Base-by-base conservation (phyloP, 2,797 vertebrate species). In the Lepus oiostolus region DNA sequence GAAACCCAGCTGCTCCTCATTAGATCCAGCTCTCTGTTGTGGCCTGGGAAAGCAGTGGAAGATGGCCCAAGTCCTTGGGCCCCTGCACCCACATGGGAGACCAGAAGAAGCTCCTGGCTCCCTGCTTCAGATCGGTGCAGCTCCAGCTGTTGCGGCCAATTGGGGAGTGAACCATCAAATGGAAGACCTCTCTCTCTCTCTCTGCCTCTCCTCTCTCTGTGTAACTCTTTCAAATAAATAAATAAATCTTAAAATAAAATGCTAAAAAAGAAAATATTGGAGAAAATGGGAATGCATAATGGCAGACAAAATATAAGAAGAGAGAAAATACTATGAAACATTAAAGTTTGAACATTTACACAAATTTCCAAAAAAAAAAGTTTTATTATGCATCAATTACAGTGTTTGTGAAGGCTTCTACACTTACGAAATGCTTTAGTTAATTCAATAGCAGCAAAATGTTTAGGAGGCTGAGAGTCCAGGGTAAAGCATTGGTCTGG, bases 101-200 rank as follows among this genome's bases (percentile, higher is more conserved):
- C 42, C 42, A 47, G 8, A 47, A 47, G 42, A 47, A 47, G 42
- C 42, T 47, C 42, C 42, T 47, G 42, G 42, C 8, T 47, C 42
- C 8, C 8, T 1, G 42, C 42, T 47, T 47, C 1, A 1, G 9
- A 47, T 47, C 1, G 9, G 42, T 0, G 1, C 42, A 47, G 42
- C 8, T 47, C 9, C 8, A 0, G 42, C 42, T 0, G 1, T 47
- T 9, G 42, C 7, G 9, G 42, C 42, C 42, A 47, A 9, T 9
- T 47, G 7, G 42, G 42, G 42, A 47, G 42, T 47, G 42, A 47
- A 47, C 8, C 42, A 47, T 8, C 42, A 0, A 9, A 47, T 47
- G 1, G 8, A 47, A 47, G 42, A 47, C 42, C 42, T 47, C 42
- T 47, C 42, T 47, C 42, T 42, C 42, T 42, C 42, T 42, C 42